These are phyloP conservation scores for Lithobates pipiens DNA, from an alignment of 2,797 vertebrate species.

Conservation along the genomic window DNA sequence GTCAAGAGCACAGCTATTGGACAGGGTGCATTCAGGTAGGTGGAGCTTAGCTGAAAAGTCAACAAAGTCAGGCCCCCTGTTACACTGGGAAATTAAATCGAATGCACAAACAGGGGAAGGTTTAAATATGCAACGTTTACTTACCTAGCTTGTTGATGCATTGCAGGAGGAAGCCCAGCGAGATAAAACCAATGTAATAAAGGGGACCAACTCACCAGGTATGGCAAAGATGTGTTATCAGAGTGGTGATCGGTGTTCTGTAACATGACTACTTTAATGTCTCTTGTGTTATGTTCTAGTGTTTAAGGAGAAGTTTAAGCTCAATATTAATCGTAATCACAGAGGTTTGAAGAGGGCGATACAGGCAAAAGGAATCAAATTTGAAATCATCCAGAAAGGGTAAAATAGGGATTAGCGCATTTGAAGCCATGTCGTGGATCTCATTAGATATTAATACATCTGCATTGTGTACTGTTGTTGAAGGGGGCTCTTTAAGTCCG, in stretches of 20 bases:
- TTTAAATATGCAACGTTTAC: too few relatives aligned
- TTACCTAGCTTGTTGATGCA: not conserved
- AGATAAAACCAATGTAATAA: constrained; percentile 87
- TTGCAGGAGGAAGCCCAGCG: constrained; percentile 89
- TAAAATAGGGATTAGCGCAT: constrained; percentile 65
- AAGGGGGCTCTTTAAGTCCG: constrained; percentile 88
- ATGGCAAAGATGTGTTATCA: not conserved
- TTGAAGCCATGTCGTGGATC: not conserved
- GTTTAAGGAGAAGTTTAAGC: constrained; percentile 88
- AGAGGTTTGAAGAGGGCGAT: constrained; percentile 85
- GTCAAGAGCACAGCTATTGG: too few relatives aligned
- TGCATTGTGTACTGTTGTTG: not conserved
- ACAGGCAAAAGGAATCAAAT: constrained; percentile 90
- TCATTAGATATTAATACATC: not conserved
- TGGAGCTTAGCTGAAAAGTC: not conserved
- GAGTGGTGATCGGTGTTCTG: not conserved
- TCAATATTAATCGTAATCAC: constrained; percentile 84
- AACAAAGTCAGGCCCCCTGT: too few relatives aligned
- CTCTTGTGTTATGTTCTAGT: constrained; percentile 67
- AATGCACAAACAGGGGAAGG: not conserved
- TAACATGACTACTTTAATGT: not conserved
- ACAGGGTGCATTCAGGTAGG: not conserved
- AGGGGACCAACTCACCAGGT: constrained; percentile 80
- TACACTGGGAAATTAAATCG: too few relatives aligned
- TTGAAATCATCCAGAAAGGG: constrained; percentile 91